phyloP scores from a whole-genome alignment of 2,888 invertebrate species.

The Sinhomidia bicolor region DNA sequence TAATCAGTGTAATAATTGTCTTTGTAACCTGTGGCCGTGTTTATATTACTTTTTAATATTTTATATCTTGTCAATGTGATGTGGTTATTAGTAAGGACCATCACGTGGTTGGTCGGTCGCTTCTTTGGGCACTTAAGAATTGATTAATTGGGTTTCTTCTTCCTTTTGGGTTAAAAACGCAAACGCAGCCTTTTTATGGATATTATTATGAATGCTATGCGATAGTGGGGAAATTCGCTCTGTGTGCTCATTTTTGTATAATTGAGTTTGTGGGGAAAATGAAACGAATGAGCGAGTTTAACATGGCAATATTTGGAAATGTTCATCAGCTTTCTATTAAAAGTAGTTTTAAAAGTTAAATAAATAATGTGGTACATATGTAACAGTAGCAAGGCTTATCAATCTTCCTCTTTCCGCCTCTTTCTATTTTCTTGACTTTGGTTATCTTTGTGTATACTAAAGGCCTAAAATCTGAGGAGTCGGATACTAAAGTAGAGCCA shows the following conservation, averaged over 20 bases:
- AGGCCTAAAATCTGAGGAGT: slow-evolving; percentile 71
- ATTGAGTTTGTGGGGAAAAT: not conserved
- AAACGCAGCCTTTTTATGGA: not conserved
- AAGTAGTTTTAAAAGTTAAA: not conserved
- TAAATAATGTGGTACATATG: not conserved
- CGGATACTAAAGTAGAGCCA: slow-evolving; percentile 68
- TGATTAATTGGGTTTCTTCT: not conserved
- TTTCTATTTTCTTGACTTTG: slow-evolving; percentile 51
- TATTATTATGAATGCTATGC: not conserved
- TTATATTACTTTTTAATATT: no score
- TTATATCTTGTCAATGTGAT: slow-evolving; percentile 1
- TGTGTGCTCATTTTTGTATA: not conserved
- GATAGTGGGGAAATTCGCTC: not conserved
- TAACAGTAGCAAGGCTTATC: no score
- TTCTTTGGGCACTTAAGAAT: slow-evolving; percentile 21
- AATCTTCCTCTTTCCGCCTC: slow-evolving; percentile 49
- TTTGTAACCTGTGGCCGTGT: slow-evolving; percentile 19
- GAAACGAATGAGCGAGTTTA: not conserved
- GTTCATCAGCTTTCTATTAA: not conserved
- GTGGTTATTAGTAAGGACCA: not conserved
- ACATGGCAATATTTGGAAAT: not conserved
- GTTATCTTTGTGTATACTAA: slow-evolving; percentile 65
- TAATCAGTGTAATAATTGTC: slow-evolving; percentile 29
- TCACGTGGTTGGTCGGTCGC: no score
- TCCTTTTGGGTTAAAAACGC: not conserved